A percentile compares a stretch with the other conserved stretches of the same genome.
Evolutionary conservation across 2,797 vertebrate species (phyloP).

Genomic region (Capromys pilorides): DNA sequence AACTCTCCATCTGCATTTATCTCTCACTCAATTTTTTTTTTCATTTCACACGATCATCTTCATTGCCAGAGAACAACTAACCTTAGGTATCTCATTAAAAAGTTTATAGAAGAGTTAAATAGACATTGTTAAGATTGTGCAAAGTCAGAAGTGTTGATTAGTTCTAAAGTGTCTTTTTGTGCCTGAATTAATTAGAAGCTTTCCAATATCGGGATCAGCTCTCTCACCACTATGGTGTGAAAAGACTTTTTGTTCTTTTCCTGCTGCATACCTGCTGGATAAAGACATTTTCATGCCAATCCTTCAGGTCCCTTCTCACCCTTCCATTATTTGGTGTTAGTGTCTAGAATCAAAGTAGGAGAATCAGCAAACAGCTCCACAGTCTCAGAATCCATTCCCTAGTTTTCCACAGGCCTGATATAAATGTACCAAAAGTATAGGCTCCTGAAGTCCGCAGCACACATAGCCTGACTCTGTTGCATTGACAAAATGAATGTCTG

Average conservation of each 20-base stretch:
- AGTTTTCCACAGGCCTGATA: not conserved
- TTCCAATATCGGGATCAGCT: not conserved
- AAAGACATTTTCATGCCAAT: not conserved
- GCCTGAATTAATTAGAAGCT: constrained; percentile 58
- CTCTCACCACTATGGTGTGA: not conserved
- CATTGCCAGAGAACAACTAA: constrained; percentile 29
- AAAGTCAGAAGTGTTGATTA: constrained; percentile 50
- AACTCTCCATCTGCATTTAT: not conserved
- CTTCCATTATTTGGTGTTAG: not conserved
- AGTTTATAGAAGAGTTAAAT: not conserved
- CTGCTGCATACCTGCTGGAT: not conserved
- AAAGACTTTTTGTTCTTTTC: not conserved
- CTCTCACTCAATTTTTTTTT: not conserved
- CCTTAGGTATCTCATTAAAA: constrained; percentile 17
- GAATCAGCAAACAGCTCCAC: not conserved
- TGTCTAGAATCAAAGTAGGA: not conserved
- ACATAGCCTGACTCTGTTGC: not conserved
- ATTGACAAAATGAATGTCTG: not conserved
- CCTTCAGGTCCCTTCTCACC: not conserved
- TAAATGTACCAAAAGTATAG: not conserved
- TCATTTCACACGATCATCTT: not conserved
- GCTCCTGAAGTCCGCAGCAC: not conserved
- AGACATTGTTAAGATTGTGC: constrained; percentile 49
- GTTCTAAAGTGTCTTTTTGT: not conserved
- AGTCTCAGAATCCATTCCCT: not conserved